These are phyloP conservation scores for Drosophila cardini DNA, from an alignment of 1,140 invertebrate genomes.

Conservation along the genomic window DNA sequence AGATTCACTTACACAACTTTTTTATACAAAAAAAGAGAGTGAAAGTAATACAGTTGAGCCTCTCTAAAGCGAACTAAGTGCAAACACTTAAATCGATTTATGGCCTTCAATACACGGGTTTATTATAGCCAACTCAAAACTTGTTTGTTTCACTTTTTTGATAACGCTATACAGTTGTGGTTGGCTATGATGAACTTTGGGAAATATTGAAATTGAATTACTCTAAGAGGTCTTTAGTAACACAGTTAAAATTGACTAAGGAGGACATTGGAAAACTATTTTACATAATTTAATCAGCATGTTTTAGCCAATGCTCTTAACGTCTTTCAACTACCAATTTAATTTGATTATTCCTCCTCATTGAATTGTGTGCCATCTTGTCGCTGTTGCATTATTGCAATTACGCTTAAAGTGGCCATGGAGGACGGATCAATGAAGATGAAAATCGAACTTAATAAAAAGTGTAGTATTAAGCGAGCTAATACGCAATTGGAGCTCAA, in stretches of 20 bases:
- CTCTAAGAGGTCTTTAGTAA: too few relatives aligned
- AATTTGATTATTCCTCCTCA: too few relatives aligned
- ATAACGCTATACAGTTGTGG: too few relatives aligned
- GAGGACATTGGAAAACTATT: too few relatives aligned
- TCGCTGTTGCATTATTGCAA: slow-evolving; percentile 5
- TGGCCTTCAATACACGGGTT: too few relatives aligned
- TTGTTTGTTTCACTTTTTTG: too few relatives aligned
- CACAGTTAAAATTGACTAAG: too few relatives aligned
- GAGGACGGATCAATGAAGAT: slow-evolving; percentile 9
- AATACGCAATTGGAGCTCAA: slow-evolving; percentile 7
- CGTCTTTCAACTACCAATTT: slow-evolving; percentile 6
- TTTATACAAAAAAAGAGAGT: neutral
- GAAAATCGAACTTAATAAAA: slow-evolving; percentile 28
- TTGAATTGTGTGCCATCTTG: neutral
- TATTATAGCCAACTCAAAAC: too few relatives aligned
- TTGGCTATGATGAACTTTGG: too few relatives aligned
- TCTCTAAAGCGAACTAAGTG: neutral
- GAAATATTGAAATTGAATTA: too few relatives aligned
- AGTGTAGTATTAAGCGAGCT: slow-evolving; percentile 9
- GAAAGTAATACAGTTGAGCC: neutral
- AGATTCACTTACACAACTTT: slow-evolving; percentile 5
- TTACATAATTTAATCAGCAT: too few relatives aligned
- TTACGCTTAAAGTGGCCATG: slow-evolving; percentile 19
- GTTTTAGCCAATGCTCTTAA: neutral
- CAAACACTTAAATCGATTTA: neutral